Evolutionary conservation across 2,888 invertebrate species (phyloP), one percentile per base, ranked within the genome.

Genomic region (Drosophila villosipedis): DNA sequence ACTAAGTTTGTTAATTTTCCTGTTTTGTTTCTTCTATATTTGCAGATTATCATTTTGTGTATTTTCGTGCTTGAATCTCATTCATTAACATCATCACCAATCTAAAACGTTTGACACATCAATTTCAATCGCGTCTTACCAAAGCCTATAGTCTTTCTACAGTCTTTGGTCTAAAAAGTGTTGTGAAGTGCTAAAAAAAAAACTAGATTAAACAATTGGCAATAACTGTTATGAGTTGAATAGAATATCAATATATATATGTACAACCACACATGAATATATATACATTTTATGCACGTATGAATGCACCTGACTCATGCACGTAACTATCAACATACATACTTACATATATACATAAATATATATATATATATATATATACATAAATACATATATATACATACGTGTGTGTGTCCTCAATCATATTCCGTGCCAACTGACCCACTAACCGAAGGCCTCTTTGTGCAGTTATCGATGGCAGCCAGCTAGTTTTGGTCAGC

Each of bases 401-500:
- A 39, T 58, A n/a, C 43, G 22, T 65, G 54, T 54, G 54, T 54
- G 31, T 50, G 14, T 62, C 16, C 19, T 31, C 22, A 19, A 65
- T 7, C 30, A 19, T 19, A 30, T 41, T 33, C 41, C 43, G 28
- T 66, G 55, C 33, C 19, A 55, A 68, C 59, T 62, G 47, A 55
- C 37, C 55, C 10, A 67, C 73, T 83, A 85, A 89, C 70, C 67
- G 39, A 61, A 49, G 55, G 60, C 67, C 62, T 66, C 33, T 73
- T 64, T 73, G 68, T 68, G 41, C 67, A 81, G 72, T 61, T 64
- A 47, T 61, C 50, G 61, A 65, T 10, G 72, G 80, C 47, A 83
- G 82, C 66, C 80, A 83, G 50, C 94, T 96, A 12, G 94, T 95
- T 66, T 93, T 96, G 59, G 94, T 96, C 0, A 91, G 94, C 3